Base-by-base conservation (phyloP, 2,888 invertebrate genomes). In the Thysanoteuthis rhombus region DNA sequence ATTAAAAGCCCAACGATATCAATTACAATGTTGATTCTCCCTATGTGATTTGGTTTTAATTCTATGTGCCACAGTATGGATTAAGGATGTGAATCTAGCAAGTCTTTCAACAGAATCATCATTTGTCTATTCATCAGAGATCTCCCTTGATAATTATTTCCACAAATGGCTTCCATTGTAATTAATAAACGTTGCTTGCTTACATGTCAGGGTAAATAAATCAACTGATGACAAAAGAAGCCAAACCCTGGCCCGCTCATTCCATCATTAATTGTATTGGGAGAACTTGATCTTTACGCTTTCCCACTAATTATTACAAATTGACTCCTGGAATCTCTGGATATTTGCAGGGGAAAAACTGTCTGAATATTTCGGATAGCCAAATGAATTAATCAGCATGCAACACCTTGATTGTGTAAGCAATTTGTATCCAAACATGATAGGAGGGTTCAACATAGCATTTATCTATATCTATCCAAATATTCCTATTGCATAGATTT, bases 91-190 rank as follows among this genome's bases (percentile, higher is more conserved):
- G 8, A n/a, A 75, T 75, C 36, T 19, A n/a, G 36, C 75, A 75
- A 75, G 75, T 75, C 52, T 52, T 52, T 25, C 52, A 52, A 52
- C 5, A 6, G 75, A 75, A 75, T 19, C 19, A n/a, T 75, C 75
- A 75, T 36, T 75, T n/a, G 75, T 75, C 75, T 75, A 36, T 75
- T 75, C 16, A 75, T n/a, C n/a, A 16, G 75, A n/a, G 75, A 16
- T 36, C 75, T 25, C 75, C n/a, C 19, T n/a, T 75, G 75, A 75
- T 75, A 75, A 75, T 75, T 36, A n/a, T n/a, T 75, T n/a, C n/a
- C 75, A 75, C 75, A 75, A 75, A 75, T 75, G 75, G 75, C 75
- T 75, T 75, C 75, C n/a, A 75, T 75, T 75, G 75, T 75, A 75
- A 75, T 75, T 75, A 75, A 75, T 75, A 75, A 75, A 75, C n/a